Evolutionary conservation across 2,888 invertebrate species (phyloP).

Genomic region (Heliconius aoede): DNA sequence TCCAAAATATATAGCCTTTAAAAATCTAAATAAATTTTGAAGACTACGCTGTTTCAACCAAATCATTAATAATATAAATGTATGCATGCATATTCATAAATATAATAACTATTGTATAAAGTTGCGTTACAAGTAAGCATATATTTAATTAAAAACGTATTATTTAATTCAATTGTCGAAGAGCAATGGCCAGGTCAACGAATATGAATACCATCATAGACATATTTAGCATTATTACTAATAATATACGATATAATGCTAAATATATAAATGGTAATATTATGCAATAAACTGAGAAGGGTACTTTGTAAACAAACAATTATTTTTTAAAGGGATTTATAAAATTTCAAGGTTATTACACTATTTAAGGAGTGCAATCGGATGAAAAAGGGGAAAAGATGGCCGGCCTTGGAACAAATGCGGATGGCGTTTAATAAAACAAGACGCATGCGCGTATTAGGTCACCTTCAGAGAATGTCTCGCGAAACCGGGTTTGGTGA

Average conservation of each 20-base stretch:
- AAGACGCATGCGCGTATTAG: conserved; percentile 62
- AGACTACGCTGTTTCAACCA: conserved; percentile 33
- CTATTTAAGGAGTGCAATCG: conserved; percentile 53
- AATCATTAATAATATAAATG: neutral
- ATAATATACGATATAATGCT: neutral
- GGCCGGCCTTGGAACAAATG: conserved; percentile 50
- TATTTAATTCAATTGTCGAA: conserved; percentile 5
- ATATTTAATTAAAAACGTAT: neutral
- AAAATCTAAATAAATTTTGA: conserved; percentile 15
- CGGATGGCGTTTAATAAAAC: conserved; percentile 50
- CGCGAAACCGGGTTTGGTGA: conserved; percentile 17
- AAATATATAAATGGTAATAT: neutral
- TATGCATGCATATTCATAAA: neutral
- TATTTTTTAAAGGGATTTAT: neutral
- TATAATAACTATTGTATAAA: neutral
- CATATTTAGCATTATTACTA: conserved; percentile 1
- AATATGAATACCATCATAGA: neutral
- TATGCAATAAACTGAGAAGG: neutral
- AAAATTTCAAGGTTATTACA: conserved; percentile 57
- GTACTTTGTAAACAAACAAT: neutral
- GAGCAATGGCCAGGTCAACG: neutral
- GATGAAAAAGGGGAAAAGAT: conserved; percentile 49
- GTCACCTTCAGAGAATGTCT: conserved; percentile 56
- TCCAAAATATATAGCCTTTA: conserved; percentile 18
- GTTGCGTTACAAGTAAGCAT: neutral